phyloP scores from a whole-genome alignment of 1,140 invertebrate species.

The Drosophila yakuba region DNA sequence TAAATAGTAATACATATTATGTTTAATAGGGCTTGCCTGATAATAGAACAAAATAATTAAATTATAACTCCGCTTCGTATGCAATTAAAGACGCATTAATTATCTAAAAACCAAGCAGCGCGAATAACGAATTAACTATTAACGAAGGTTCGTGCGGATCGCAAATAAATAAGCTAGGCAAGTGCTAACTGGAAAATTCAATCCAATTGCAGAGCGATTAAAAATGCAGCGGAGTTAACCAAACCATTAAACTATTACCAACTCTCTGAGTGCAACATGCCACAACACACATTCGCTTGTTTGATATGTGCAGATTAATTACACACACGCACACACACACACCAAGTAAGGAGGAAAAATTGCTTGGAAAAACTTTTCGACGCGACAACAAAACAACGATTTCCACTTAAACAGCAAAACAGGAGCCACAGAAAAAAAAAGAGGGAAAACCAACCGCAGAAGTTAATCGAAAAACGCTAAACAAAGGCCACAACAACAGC shows the following conservation, averaged over 20 bases:
- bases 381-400: slow-evolving; percentile 80
- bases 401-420: slow-evolving; percentile 75
- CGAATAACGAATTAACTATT: neutral
- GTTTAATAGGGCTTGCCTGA: too few species aligned
- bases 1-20: too few species aligned
- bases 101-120: neutral
- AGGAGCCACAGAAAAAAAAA: slow-evolving; percentile 59
- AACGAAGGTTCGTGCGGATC: neutral
- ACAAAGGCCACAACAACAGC: slow-evolving; percentile 54
- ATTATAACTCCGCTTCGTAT: neutral
- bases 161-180: slow-evolving; percentile 15
- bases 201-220: slow-evolving; percentile 29
- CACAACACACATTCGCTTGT: slow-evolving; percentile 28
- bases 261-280: slow-evolving; percentile 49
- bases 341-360: slow-evolving; percentile 56
- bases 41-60: too few species aligned
- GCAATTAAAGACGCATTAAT: neutral
- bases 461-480: slow-evolving; percentile 83
- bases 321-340: slow-evolving; percentile 12
- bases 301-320: slow-evolving; percentile 62
- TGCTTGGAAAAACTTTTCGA: slow-evolving; percentile 73
- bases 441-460: slow-evolving; percentile 65
- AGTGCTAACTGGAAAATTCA: slow-evolving; percentile 32
- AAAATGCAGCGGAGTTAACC: slow-evolving; percentile 52
- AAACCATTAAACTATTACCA: slow-evolving; percentile 75